phyloP scores from a whole-genome alignment of 2,113 vertebrate genomes.

The Beaufortia kweichowensis region DNA sequence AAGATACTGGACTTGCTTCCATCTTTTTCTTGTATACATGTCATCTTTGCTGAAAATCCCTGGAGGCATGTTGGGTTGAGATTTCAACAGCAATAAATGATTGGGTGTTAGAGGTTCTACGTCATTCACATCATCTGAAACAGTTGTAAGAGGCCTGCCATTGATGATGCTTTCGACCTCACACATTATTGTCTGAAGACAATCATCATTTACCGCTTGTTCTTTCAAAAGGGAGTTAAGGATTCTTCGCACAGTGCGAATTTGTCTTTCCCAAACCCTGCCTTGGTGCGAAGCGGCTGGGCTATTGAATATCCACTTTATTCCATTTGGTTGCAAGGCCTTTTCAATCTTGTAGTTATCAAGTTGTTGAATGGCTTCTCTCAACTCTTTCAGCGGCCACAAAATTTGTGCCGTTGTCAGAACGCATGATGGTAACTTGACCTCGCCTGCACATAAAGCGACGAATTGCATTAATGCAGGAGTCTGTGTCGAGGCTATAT shows the following conservation, averaged over 20 bases:
- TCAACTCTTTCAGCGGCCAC: background rate
- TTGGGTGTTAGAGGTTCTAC: background rate
- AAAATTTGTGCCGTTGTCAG: background rate
- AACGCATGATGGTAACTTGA: background rate
- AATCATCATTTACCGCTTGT: no score
- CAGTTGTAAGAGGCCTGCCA: background rate
- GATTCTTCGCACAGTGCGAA: background rate
- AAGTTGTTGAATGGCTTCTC: background rate
- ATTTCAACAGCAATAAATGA: slow-evolving; percentile 20
- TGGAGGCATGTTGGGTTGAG: background rate
- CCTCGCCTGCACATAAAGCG: no score
- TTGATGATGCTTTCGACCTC: no score
- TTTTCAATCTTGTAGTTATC: background rate
- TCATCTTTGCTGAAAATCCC: slow-evolving; percentile 10
- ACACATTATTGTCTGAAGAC: no score
- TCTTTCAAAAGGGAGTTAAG: no score
- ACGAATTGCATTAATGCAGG: no score
- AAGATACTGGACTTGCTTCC: slow-evolving; percentile 9
- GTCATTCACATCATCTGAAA: background rate
- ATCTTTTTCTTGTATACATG: background rate
- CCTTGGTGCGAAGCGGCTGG: background rate
- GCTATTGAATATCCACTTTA: no score
- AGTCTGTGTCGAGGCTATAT: no score
- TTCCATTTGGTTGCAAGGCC: background rate
- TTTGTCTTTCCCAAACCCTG: background rate